phyloP scores from a whole-genome alignment of 2,797 vertebrate genomes.

The Danio kyathit region DNA sequence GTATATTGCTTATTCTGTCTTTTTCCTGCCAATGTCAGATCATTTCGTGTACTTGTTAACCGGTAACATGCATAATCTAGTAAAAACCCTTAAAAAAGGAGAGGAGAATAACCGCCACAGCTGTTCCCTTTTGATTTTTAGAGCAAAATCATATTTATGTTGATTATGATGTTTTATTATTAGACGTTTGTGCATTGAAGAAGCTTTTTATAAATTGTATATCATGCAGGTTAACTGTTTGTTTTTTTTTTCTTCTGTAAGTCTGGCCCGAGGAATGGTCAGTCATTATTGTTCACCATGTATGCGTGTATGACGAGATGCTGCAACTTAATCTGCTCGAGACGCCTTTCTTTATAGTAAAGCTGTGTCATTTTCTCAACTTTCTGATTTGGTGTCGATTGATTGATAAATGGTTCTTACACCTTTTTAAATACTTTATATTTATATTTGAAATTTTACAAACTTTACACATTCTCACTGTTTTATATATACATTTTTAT shows the following conservation, averaged over 20 bases:
- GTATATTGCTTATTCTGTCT: conserved; percentile 52
- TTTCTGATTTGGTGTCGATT: conserved; percentile 48
- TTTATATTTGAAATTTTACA: not conserved
- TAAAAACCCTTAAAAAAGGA: conserved; percentile 11
- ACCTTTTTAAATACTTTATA: not conserved
- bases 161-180: conserved; percentile 63
- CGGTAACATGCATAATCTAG: conserved; percentile 40
- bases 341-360: conserved; percentile 84
- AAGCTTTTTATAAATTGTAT: conserved; percentile 70
- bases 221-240: conserved; percentile 77
- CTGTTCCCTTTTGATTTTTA: conserved; percentile 31
- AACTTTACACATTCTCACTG: not conserved
- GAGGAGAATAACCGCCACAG: conserved; percentile 47
- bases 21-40: conserved; percentile 51
- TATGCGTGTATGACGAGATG: conserved; percentile 83
- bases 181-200: conserved; percentile 67
- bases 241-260: conserved; percentile 69
- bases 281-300: conserved; percentile 80
- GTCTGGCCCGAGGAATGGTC: conserved; percentile 73
- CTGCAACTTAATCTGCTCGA: conserved; percentile 81
- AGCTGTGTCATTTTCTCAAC: conserved; percentile 84
- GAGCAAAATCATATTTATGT: conserved; percentile 27
- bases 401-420: conserved; percentile 7
- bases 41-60: conserved; percentile 45
- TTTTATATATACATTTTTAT: not conserved